These are phyloP conservation scores for Toxostoma redivivum DNA, from an alignment of 2,113 vertebrate genomes.

Conservation along the genomic window DNA sequence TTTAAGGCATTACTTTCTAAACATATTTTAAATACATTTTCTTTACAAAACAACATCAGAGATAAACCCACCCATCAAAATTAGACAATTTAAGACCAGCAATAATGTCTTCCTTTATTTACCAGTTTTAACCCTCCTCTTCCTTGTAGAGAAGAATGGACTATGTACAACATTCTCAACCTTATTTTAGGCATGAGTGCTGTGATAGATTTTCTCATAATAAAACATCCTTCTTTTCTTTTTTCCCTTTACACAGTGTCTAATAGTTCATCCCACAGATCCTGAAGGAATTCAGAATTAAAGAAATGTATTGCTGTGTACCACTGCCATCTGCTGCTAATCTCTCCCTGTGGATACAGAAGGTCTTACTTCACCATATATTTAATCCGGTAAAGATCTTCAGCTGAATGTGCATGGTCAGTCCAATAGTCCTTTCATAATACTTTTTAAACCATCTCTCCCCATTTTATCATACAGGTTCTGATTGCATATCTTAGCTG, in stretches of 20 bases:
- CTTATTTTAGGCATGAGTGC: background rate
- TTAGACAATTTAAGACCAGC: background rate
- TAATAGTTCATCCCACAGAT: background rate
- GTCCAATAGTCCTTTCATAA: background rate
- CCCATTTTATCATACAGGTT: background rate
- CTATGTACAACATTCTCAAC: background rate
- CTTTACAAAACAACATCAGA: background rate
- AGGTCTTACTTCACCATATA: background rate
- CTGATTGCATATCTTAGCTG: background rate
- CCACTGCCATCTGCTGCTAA: conserved; percentile 58
- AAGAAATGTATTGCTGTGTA: conserved; percentile 21
- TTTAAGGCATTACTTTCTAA: background rate
- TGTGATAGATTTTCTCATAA: background rate
- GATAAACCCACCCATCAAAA: background rate
- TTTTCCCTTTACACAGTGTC: background rate
- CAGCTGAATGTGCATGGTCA: background rate
- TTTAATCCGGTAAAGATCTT: background rate
- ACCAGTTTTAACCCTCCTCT: background rate
- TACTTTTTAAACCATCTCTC: background rate
- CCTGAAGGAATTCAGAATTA: conserved; percentile 10
- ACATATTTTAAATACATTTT: background rate
- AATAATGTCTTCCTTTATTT: background rate
- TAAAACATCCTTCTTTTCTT: background rate
- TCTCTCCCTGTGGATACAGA: background rate
- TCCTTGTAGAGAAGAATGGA: background rate